Evolutionary conservation across 2,888 invertebrate genomes (phyloP), one percentile per base, ranked within the genome.

Genomic region (Polyploca ridens): DNA sequence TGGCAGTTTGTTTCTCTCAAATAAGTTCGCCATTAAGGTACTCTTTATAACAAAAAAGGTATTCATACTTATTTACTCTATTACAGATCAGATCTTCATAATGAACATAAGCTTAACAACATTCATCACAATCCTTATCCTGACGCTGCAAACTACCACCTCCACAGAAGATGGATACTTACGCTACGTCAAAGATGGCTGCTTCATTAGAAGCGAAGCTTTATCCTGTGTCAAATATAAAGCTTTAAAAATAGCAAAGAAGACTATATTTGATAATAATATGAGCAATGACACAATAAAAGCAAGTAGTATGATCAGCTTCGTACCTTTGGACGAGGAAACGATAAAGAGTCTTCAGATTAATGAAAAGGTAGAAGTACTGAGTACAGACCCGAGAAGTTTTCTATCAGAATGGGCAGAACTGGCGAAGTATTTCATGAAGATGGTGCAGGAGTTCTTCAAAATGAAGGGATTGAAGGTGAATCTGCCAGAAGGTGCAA

Each of bases 391-490:
- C 63, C 85, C 89, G 0, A 89, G 88, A 68, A 86, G 91, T 4
- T 88, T 93, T 41, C 63, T 92, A 38, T 93, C 93, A 0, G 94
- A 94, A 67, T 94, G 94, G 94, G 81, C 93, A 1, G 90, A 93
- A 64, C 66, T 94, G 10, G 90, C 93, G 0, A 93, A 91, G 73
- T 93, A 93, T 63, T 84, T 90, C 16, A 84, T 92, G 86, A 90
- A 88, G 59, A 69, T 93, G 54, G 84, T 94, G 1, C 89, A 87
- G 57, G 89, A 90, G 57, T 94, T 93, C 76, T 90, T 94, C 71
- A 91, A 84, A 65, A 86, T 90, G 65, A 92, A 90, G 66, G 94
- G 94, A 0, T 59, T 94, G 67, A 90, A 84, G 67, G 87, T 94
- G 0, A 86, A 89, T 62, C 72, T 94, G 1, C 94, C 94, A 0